Evolutionary conservation across 2,113 vertebrate species (phyloP).

Genomic region (Dunckerocampus dactyliophorus): DNA sequence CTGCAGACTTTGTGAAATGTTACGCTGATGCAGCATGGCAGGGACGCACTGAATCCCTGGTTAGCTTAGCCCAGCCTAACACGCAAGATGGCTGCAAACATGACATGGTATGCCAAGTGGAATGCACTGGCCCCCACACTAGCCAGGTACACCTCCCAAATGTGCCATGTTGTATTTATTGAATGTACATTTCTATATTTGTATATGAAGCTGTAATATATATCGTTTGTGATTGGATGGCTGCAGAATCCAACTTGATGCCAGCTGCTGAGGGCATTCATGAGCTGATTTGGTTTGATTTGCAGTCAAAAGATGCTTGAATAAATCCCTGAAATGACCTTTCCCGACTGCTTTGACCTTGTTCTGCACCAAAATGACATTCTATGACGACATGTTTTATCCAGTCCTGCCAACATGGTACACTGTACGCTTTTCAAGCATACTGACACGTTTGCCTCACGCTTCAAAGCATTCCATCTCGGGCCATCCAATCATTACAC

Average conservation of each 20-base stretch:
- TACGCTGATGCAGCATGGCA: not conserved
- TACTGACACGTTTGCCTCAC: too few species aligned
- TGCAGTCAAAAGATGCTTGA: constrained; percentile 52
- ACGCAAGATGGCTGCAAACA: constrained; percentile 23
- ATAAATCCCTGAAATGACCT: constrained; percentile 59
- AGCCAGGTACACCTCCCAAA: constrained; percentile 55
- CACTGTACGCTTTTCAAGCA: too few species aligned
- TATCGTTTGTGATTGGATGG: constrained; percentile 39
- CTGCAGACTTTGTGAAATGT: constrained; percentile 14
- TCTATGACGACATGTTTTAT: not conserved
- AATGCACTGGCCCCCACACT: constrained; percentile 35
- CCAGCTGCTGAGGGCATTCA: constrained; percentile 33
- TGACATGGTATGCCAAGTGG: constrained; percentile 7
- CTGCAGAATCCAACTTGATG: not conserved
- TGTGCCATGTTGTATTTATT: constrained; percentile 71
- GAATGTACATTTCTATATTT: constrained; percentile 76
- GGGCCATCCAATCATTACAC: too few species aligned
- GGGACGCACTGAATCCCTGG: too few species aligned
- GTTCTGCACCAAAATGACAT: constrained; percentile 10
- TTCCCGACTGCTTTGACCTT: constrained; percentile 21
- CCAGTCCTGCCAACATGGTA: too few species aligned
- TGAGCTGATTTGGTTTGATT: constrained; percentile 52
- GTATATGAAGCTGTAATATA: constrained; percentile 74
- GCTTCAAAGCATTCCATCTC: too few species aligned
- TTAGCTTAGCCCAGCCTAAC: not conserved